These are phyloP conservation scores for Protaetia brevitarsis DNA, from an alignment of 1,140 invertebrate genomes.

Conservation along the genomic window DNA sequence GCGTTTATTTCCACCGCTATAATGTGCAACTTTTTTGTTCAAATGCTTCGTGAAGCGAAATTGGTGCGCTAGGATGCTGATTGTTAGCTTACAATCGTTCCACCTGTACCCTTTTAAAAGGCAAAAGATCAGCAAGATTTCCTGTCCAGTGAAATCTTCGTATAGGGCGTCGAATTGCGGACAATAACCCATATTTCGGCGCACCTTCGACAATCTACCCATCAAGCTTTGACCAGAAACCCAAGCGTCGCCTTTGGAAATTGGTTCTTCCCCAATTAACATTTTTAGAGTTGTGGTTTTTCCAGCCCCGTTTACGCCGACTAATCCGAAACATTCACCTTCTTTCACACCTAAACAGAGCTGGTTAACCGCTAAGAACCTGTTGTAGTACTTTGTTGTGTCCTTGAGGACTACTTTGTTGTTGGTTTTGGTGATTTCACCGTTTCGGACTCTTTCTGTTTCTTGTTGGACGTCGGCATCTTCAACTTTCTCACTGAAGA, in stretches of 20 bases:
- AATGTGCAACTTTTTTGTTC: constrained; percentile 57
- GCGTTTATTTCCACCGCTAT: constrained; percentile 92
- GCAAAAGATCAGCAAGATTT: constrained; percentile 72
- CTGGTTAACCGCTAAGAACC: constrained; percentile 67
- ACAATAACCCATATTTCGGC: constrained; percentile 66
- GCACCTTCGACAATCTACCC: constrained; percentile 53
- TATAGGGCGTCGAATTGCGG: constrained; percentile 81
- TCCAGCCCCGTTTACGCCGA: constrained; percentile 76
- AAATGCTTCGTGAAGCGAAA: constrained; percentile 53
- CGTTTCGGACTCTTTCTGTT: constrained; percentile 23
- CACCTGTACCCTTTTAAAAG: constrained; percentile 66
- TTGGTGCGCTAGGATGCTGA: constrained; percentile 44
- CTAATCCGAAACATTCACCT: constrained; percentile 81
- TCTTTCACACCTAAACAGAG: constrained; percentile 59
- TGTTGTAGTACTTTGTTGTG: constrained; percentile 66
- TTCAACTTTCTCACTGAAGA: not conserved
- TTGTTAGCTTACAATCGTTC: constrained; percentile 44
- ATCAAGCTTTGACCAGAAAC: constrained; percentile 51
- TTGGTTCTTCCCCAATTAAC: constrained; percentile 75
- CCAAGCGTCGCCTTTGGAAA: constrained; percentile 42
- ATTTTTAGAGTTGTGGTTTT: constrained; percentile 86
- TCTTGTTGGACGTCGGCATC: constrained; percentile 29
- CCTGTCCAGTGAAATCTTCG: constrained; percentile 71
- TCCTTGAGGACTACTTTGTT: constrained; percentile 51
- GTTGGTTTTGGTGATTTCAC: constrained; percentile 34